Evolutionary conservation across 2,113 vertebrate genomes (phyloP).

Genomic region (Ceyx melanurus): DNA sequence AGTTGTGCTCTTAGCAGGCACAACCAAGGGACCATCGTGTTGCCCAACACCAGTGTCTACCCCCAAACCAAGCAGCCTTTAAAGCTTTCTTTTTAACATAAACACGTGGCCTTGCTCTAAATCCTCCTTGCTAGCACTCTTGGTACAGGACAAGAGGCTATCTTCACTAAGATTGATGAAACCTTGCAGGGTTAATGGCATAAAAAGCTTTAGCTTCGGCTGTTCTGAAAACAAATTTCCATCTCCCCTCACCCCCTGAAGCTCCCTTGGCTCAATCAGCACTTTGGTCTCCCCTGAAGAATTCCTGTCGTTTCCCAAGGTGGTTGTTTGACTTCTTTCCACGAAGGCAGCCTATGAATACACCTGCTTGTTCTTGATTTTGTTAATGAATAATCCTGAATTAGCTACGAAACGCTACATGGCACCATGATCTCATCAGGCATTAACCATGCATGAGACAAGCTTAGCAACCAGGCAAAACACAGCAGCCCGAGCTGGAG

Average conservation of each 20-base stretch:
- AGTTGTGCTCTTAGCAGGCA: neutral
- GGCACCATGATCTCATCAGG: constrained; percentile 71
- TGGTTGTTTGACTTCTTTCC: neutral
- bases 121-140: neutral
- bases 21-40: fast-evolving
- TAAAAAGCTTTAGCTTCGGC: neutral
- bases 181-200: neutral
- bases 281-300: neutral
- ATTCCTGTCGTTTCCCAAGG: neutral
- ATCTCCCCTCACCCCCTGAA: neutral
- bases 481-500: constrained; percentile 37
- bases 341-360: neutral
- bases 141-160: neutral
- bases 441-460: constrained; percentile 56
- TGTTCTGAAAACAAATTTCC: neutral
- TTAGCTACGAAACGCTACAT: constrained; percentile 51
- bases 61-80: neutral
- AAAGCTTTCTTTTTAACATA: neutral
- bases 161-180: neutral
- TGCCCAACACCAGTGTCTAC: neutral
- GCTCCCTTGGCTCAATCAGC: neutral
- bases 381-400: constrained; percentile 65
- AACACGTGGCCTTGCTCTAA: neutral
- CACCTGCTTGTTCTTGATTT: constrained; percentile 44
- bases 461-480: constrained; percentile 74